Conservation (phyloP, 2,888 invertebrate genomes). For the Dicycla oo region DNA sequence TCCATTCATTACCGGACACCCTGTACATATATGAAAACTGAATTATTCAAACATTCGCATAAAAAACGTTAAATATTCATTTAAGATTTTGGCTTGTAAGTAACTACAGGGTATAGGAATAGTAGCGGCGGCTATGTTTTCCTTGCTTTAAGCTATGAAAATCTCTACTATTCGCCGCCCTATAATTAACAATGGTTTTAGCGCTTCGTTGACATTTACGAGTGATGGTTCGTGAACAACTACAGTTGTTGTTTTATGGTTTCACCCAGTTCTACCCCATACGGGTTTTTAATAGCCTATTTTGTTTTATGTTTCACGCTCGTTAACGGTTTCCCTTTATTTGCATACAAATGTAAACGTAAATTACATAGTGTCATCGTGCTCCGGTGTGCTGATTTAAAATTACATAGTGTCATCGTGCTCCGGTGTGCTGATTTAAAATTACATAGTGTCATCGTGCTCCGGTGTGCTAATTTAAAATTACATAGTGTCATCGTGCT, state of each 20-base stretch:
- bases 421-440: no score
- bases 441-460: no score
- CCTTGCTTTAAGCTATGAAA: slow-evolving; percentile 15
- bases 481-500: no score
- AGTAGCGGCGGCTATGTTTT: background rate
- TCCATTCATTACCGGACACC: no score
- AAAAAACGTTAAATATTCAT: no score
- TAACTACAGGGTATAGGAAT: background rate
- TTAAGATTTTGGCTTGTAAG: no score
- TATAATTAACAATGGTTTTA: slow-evolving; percentile 30
- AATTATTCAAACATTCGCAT: no score
- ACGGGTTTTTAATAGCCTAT: slow-evolving; percentile 44
- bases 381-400: background rate
- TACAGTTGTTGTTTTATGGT: slow-evolving; percentile 35
- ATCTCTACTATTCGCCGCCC: background rate
- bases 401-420: no score
- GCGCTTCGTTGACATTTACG: slow-evolving; percentile 45
- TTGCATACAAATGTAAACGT: slow-evolving; percentile 41
- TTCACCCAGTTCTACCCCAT: slow-evolving; percentile 33
- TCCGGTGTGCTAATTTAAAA: no score
- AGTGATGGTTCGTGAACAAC: slow-evolving; percentile 32
- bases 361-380: slow-evolving; percentile 21
- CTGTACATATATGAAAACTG: no score
- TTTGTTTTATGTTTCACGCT: slow-evolving; percentile 36
- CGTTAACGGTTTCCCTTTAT: slow-evolving; percentile 32